These are phyloP conservation scores for Drepanosiphum platanoidis DNA, from an alignment of 2,888 invertebrate genomes.

Conservation along the genomic window DNA sequence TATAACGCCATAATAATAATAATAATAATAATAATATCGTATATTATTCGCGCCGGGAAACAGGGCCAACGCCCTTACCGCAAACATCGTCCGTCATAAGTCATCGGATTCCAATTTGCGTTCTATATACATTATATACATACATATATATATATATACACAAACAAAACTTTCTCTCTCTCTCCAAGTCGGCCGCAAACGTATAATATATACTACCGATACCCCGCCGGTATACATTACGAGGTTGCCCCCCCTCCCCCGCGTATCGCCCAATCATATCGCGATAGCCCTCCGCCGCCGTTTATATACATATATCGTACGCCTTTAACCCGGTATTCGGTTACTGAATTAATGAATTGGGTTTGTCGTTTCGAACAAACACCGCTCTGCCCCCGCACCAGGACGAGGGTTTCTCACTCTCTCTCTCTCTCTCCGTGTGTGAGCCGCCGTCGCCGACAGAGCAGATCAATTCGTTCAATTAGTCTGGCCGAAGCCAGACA, in stretches of 20 bases:
- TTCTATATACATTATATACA: slow-evolving; percentile 18
- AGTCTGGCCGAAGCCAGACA: not conserved
- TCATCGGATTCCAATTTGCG: slow-evolving; percentile 58
- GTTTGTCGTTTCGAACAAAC: slow-evolving; percentile 32
- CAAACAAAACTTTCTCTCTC: not conserved
- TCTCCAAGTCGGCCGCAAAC: not conserved
- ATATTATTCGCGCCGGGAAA: too few species aligned
- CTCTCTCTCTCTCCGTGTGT: too few species aligned
- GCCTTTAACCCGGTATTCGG: slow-evolving; percentile 47
- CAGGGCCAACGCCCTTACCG: slow-evolving; percentile 48
- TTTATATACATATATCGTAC: too few species aligned
- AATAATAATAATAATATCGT: too few species aligned
- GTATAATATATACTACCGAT: too few species aligned
- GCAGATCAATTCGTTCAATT: slow-evolving; percentile 35
- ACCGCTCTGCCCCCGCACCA: not conserved
- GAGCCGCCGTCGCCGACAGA: not conserved
- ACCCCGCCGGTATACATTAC: not conserved
- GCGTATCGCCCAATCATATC: slow-evolving; percentile 3
- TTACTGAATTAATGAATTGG: slow-evolving; percentile 60
- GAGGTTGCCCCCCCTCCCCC: not conserved
- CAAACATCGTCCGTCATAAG: slow-evolving; percentile 54
- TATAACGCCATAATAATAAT: too few species aligned
- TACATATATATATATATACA: too few species aligned
- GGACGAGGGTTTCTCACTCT: not conserved
- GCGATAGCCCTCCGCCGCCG: slow-evolving; percentile 29